Evolutionary conservation across 2,888 invertebrate genomes (phyloP).

Genomic region (Aspidiotus rigidus): DNA sequence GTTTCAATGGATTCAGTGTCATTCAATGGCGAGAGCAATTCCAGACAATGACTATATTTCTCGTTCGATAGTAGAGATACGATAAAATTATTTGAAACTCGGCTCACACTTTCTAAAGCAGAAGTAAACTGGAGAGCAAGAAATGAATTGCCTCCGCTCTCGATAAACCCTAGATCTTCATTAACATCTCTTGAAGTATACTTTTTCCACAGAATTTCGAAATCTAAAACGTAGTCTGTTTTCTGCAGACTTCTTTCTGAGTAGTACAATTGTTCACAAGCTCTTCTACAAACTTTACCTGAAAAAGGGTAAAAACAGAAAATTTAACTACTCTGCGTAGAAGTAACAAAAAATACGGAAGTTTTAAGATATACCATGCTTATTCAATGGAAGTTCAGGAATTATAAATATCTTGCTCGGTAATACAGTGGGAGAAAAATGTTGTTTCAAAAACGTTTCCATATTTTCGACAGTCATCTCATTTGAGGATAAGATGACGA

Average conservation of each 20-base stretch:
- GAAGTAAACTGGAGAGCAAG: slow-evolving; percentile 51
- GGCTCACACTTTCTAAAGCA: not conserved
- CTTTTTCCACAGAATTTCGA: slow-evolving; percentile 16
- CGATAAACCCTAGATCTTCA: slow-evolving; percentile 47
- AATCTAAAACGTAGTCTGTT: not conserved
- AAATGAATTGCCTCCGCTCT: slow-evolving; percentile 63
- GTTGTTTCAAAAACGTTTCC: not conserved
- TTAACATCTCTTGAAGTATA: slow-evolving; percentile 7
- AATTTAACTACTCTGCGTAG: not conserved
- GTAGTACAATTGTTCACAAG: slow-evolving; percentile 13
- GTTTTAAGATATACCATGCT: slow-evolving; percentile 17
- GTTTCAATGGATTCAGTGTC: no score
- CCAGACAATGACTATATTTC: slow-evolving; percentile 7
- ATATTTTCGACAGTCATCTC: not conserved
- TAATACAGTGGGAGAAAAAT: slow-evolving; percentile 15
- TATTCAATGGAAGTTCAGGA: slow-evolving; percentile 16
- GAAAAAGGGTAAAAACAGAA: not conserved
- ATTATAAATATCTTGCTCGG: slow-evolving; percentile 3
- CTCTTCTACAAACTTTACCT: slow-evolving; percentile 23
- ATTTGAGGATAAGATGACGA: not conserved
- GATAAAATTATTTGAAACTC: slow-evolving; percentile 15
- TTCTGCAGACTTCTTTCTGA: not conserved
- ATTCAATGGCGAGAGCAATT: not conserved
- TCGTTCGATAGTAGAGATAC: slow-evolving; percentile 9
- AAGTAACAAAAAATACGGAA: slow-evolving; percentile 5